These are phyloP conservation scores for Drosophila pruinosa DNA, from an alignment of 1,140 invertebrate species.

Conservation along the genomic window DNA sequence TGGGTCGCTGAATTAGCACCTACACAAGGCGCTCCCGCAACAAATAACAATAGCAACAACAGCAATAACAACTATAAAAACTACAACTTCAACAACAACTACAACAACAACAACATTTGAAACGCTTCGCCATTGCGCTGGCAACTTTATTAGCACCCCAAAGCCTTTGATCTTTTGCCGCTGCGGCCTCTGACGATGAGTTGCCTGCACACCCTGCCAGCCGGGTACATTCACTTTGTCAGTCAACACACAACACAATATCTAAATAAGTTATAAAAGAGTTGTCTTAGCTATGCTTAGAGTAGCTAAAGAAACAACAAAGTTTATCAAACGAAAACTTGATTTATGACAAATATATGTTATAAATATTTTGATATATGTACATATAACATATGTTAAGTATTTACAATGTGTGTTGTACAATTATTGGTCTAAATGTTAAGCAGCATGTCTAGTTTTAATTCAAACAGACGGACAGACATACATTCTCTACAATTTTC, in stretches of 20 bases:
- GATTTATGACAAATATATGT: too few relatives aligned
- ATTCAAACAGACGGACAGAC: too few relatives aligned
- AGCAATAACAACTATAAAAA: conserved; percentile 3
- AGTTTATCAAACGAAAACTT: too few relatives aligned
- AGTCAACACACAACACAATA: not conserved
- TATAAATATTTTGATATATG: too few relatives aligned
- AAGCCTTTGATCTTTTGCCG: conserved; percentile 60
- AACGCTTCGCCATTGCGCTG: conserved; percentile 4
- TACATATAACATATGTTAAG: too few relatives aligned
- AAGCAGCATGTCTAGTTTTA: too few relatives aligned
- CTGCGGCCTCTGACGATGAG: conserved; percentile 25
- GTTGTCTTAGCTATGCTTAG: too few relatives aligned
- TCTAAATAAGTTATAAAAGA: too few relatives aligned
- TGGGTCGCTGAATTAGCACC: conserved; percentile 69
- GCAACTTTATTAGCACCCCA: conserved; percentile 71
- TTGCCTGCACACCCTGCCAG: not conserved
- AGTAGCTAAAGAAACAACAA: too few relatives aligned
- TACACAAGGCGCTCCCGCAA: conserved; percentile 38
- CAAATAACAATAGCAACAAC: conserved; percentile 6
- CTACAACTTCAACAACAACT: conserved; percentile 3
- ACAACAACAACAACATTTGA: not conserved
- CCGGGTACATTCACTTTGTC: not conserved
- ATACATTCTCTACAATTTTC: too few relatives aligned
- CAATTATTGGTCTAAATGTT: too few relatives aligned
- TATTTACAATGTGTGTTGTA: too few relatives aligned